A percentile compares a stretch with the other conserved stretches of the same genome.
Evolutionary conservation across 2,888 invertebrate genomes (phyloP).

Genomic region (Rotaria socialis): DNA sequence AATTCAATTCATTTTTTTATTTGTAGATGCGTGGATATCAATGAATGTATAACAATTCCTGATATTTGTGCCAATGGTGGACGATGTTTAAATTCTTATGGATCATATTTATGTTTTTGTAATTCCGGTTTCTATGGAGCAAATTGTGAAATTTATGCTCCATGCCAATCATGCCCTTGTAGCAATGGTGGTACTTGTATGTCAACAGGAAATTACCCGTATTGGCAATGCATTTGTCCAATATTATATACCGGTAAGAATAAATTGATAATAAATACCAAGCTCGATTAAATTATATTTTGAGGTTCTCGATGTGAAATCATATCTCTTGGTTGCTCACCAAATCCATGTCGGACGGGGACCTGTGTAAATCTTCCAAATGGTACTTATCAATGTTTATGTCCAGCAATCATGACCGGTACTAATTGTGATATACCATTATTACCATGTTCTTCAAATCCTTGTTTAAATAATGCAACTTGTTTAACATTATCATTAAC

Average conservation of each 20-base stretch:
- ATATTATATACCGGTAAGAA: not conserved
- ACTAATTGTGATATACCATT: conserved; percentile 37
- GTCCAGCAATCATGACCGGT: conserved; percentile 39
- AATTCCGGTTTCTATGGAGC: conserved; percentile 43
- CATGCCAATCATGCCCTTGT: conserved; percentile 44
- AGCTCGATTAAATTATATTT: too few species aligned
- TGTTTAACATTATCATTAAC: conserved; percentile 41
- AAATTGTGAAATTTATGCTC: conserved; percentile 44
- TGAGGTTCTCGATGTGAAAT: conserved; percentile 39
- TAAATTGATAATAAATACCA: too few species aligned
- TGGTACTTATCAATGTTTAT: conserved; percentile 41
- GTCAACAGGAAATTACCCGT: not conserved
- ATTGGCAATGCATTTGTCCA: conserved; percentile 31
- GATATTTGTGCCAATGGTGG: conserved; percentile 45
- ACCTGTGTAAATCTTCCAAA: conserved; percentile 45
- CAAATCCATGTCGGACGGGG: conserved; percentile 41
- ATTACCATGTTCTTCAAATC: conserved; percentile 39
- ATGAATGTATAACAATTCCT: conserved; percentile 40
- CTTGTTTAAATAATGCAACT: conserved; percentile 46
- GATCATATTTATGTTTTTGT: conserved; percentile 39
- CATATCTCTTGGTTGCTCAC: conserved; percentile 38
- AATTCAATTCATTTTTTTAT: not conserved
- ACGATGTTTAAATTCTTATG: conserved; percentile 34
- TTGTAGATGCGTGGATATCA: conserved; percentile 32
- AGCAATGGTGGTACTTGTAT: conserved; percentile 25